These are phyloP conservation scores for Australoheros scitulus DNA, from an alignment of 2,113 vertebrate species.

Conservation along the genomic window DNA sequence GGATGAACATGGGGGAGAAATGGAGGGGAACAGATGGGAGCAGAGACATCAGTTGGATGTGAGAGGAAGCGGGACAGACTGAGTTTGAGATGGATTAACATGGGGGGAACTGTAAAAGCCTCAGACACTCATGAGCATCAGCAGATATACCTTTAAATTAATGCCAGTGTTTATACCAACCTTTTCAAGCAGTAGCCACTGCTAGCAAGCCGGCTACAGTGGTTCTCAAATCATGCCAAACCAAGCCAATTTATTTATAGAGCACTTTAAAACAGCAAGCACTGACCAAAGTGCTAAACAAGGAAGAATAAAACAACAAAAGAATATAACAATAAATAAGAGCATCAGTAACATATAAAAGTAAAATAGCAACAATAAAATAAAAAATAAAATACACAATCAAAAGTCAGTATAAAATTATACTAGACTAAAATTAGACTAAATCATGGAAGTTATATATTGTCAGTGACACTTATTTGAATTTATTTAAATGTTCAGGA, in stretches of 20 bases:
- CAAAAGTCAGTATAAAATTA: too few species aligned
- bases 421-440: too few species aligned
- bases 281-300: too few species aligned
- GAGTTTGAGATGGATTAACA: conserved; percentile 36
- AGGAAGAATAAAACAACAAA: too few species aligned
- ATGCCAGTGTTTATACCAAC: neutral
- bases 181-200: neutral
- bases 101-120: neutral
- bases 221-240: neutral
- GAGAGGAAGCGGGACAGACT: conserved; percentile 14
- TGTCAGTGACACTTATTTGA: neutral
- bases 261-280: too few species aligned
- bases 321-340: too few species aligned
- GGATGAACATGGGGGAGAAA: conserved; percentile 23
- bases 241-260: too few species aligned
- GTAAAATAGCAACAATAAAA: too few species aligned
- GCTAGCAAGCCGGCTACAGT: neutral
- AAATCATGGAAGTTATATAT: neutral
- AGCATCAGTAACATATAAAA: too few species aligned
- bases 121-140: neutral
- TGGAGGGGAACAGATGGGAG: conserved; percentile 44
- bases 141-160: neutral
- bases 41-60: conserved; percentile 29
- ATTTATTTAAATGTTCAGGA: neutral
- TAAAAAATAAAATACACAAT: too few species aligned